Conservation (phyloP, 1,140 invertebrate species). For the Trichogramma pretiosum region DNA sequence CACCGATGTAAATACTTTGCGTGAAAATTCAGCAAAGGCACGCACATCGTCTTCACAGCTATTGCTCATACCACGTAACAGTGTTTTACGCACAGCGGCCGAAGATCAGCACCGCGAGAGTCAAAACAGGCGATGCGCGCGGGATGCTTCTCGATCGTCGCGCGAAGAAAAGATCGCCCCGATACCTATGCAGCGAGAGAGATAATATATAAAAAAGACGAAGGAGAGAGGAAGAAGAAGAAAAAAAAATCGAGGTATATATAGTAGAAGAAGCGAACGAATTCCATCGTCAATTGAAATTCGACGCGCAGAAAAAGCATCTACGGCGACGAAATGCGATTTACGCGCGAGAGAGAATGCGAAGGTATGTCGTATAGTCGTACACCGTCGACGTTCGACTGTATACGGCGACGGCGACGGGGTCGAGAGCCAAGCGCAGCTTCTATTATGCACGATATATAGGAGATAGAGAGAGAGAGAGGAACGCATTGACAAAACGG, state of each 20-base stretch:
- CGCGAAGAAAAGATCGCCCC: too few relatives aligned
- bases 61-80: too few relatives aligned
- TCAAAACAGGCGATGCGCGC: conserved; percentile 14
- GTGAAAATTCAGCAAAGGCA: conserved; percentile 39
- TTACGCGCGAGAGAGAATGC: background rate
- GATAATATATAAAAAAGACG: background rate
- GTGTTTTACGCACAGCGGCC: conserved; percentile 21
- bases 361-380: too few relatives aligned
- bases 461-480: too few relatives aligned
- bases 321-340: background rate
- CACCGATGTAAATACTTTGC: conserved; percentile 40
- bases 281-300: conserved; percentile 29
- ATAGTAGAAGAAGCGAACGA: background rate
- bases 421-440: background rate
- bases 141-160: background rate
- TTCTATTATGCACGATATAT: background rate
- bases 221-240: background rate
- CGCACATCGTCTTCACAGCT: too few relatives aligned
- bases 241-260: background rate
- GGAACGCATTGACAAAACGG: too few relatives aligned
- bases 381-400: too few relatives aligned
- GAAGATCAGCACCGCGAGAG: too few relatives aligned
- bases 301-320: conserved; percentile 18
- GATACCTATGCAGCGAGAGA: too few relatives aligned
- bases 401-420: background rate